Percentiles rank a stretch among this genome's conserved stretches.
Evolutionary conservation across 2,888 invertebrate genomes (phyloP).

Genomic region (Bembecia ichneumoniformis): DNA sequence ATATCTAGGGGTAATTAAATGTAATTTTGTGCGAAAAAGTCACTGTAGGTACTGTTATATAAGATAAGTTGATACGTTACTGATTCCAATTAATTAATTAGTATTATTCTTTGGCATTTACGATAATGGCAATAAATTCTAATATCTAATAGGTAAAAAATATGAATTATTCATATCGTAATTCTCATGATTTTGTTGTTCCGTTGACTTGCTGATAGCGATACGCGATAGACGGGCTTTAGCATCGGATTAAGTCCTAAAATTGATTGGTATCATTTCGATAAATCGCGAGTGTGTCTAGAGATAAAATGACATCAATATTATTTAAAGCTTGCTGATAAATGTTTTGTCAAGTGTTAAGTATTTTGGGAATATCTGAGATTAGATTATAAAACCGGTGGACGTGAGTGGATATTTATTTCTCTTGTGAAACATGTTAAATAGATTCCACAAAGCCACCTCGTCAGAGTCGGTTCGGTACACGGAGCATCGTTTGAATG

Average conservation of each 20-base stretch:
- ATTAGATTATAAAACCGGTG: too few species aligned
- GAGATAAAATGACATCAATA: background rate
- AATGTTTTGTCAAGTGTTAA: background rate
- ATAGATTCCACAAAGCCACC: too few species aligned
- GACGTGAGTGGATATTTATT: too few species aligned
- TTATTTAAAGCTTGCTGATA: background rate
- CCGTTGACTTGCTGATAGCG: constrained; percentile 35
- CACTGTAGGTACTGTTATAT: too few species aligned
- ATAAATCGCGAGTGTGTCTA: constrained; percentile 16
- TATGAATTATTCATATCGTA: constrained; percentile 30
- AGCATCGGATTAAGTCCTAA: constrained; percentile 45
- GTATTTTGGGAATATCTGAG: too few species aligned
- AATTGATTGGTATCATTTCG: constrained; percentile 56
- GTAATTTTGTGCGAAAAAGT: too few species aligned
- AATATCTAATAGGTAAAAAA: constrained; percentile 28
- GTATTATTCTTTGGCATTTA: constrained; percentile 11
- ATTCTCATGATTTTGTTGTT: constrained; percentile 38
- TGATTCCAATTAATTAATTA: too few species aligned
- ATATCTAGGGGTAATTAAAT: too few species aligned
- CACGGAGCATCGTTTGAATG: constrained; percentile 5
- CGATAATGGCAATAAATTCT: constrained; percentile 34
- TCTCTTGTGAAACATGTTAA: too few species aligned
- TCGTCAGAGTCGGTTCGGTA: background rate
- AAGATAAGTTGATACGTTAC: too few species aligned
- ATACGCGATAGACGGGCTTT: constrained; percentile 13